A percentile compares a stretch with the other conserved stretches of the same genome.
Evolutionary conservation across 64 coral and sea anemone species (phyloP).

Genomic region (Platygyra sinensis): DNA sequence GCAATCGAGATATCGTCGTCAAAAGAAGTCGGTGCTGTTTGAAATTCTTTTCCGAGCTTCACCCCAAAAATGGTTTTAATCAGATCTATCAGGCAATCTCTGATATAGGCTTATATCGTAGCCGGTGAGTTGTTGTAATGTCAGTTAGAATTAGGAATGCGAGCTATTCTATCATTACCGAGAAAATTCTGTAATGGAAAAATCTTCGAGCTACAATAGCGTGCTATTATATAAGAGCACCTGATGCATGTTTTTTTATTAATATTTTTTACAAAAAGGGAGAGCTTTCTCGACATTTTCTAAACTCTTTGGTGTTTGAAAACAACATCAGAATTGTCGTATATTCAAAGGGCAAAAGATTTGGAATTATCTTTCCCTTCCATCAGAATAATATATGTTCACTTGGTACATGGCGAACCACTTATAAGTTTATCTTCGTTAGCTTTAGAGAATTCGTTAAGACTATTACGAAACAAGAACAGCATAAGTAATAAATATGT

Average conservation of each 20-base stretch:
- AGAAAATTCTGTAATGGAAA: not conserved
- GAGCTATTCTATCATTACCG: not conserved
- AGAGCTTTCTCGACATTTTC: not conserved
- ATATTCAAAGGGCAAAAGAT: not conserved
- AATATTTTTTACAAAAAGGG: not conserved
- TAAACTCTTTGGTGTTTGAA: not conserved
- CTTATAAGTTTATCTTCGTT: constrained; percentile 16
- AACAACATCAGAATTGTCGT: not conserved
- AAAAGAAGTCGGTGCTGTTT: not conserved
- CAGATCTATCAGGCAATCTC: not conserved
- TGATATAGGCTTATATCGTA: not conserved
- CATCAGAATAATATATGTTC: constrained; percentile 24
- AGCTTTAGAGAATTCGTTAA: not conserved
- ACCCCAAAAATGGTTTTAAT: not conserved
- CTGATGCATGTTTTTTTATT: too few relatives aligned
- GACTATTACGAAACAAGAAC: not conserved
- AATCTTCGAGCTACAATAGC: not conserved
- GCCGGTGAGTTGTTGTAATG: not conserved
- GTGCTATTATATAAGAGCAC: too few relatives aligned
- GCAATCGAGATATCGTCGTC: not conserved
- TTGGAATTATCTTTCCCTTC: constrained; percentile 11
- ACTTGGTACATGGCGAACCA: not conserved
- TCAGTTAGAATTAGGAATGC: constrained; percentile 19
- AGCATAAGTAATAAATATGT: not conserved
- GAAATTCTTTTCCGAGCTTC: not conserved